These are phyloP conservation scores for Cranoglanis bouderius DNA, from an alignment of 2,113 vertebrate species.

Conservation along the genomic window DNA sequence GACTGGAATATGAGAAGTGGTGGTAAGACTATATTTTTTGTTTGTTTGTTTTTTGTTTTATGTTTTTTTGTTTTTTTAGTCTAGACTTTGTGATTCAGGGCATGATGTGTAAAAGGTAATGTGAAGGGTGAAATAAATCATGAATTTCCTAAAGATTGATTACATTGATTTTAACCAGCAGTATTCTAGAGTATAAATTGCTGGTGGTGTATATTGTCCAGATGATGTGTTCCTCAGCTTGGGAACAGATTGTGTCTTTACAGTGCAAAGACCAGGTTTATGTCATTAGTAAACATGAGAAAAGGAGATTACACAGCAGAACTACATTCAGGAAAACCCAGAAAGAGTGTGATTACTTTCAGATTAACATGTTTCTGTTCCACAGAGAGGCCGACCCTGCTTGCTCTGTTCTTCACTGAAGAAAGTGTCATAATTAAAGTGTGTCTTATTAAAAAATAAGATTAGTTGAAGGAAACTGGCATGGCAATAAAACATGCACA, in stretches of 20 bases:
- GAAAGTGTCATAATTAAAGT: conserved; percentile 4
- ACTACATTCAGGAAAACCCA: conserved; percentile 45
- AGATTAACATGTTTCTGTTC: conserved; percentile 64
- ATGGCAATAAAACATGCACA: neutral
- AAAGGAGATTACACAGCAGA: conserved; percentile 57
- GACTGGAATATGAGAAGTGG: conserved; percentile 4
- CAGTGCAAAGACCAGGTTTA: conserved; percentile 64
- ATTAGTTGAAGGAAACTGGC: neutral
- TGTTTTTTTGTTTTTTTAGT: too few species aligned
- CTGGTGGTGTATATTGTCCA: conserved; percentile 13
- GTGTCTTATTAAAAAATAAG: neutral
- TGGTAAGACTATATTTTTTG: neutral
- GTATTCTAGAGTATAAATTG: conserved; percentile 3
- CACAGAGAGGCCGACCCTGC: neutral
- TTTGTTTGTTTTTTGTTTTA: too few species aligned
- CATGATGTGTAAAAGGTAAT: neutral
- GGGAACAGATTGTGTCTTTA: conserved; percentile 61
- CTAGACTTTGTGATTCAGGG: conserved; percentile 15
- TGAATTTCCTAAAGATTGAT: neutral
- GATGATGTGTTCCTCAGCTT: conserved; percentile 53
- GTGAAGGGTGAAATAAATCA: conserved; percentile 1
- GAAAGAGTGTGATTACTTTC: conserved; percentile 62
- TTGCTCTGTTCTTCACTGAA: neutral
- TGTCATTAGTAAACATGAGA: conserved; percentile 66
- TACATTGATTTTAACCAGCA: conserved; percentile 33